Percentiles rank a stretch among this genome's conserved stretches.
phyloP scores from a whole-genome alignment of 2,888 invertebrate genomes.

The Andrena haemorrhoa region DNA sequence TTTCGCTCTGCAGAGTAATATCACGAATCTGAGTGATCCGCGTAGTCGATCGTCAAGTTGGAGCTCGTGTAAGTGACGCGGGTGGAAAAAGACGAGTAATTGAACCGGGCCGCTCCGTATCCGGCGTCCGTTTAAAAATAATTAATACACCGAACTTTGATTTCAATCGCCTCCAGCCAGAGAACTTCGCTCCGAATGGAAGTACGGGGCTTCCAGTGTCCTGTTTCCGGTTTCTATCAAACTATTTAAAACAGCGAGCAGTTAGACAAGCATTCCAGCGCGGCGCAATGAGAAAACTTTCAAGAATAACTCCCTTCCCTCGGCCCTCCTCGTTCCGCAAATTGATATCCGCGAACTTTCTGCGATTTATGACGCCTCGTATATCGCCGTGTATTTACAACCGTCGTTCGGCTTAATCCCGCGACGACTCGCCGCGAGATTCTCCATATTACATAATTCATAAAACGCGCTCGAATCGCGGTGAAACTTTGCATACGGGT shows the following conservation, averaged over 20 bases:
- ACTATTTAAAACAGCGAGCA: not conserved
- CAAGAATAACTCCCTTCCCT: slow-evolving; percentile 3
- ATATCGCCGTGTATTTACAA: slow-evolving; percentile 22
- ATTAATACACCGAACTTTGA: not conserved
- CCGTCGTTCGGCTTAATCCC: slow-evolving; percentile 2
- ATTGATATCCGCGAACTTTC: slow-evolving; percentile 32
- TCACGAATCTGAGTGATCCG: no score
- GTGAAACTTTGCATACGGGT: slow-evolving; percentile 44
- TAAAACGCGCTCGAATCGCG: slow-evolving; percentile 46
- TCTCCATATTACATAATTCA: slow-evolving; percentile 47
- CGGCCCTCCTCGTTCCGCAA: slow-evolving; percentile 2
- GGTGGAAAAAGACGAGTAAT: no score
- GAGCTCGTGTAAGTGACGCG: no score
- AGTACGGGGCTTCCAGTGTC: not conserved
- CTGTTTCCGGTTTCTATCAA: not conserved
- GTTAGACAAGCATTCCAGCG: slow-evolving; percentile 1
- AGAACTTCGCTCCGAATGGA: not conserved
- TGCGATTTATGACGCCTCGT: slow-evolving; percentile 27
- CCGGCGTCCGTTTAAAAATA: not conserved
- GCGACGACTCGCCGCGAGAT: slow-evolving; percentile 3
- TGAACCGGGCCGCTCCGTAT: not conserved
- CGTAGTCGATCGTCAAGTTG: no score
- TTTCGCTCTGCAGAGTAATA: no score
- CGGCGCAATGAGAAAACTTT: slow-evolving; percentile 14
- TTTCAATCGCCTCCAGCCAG: not conserved